These are phyloP conservation scores for Operophtera brumata DNA, from an alignment of 2,888 invertebrate species.

Conservation along the genomic window DNA sequence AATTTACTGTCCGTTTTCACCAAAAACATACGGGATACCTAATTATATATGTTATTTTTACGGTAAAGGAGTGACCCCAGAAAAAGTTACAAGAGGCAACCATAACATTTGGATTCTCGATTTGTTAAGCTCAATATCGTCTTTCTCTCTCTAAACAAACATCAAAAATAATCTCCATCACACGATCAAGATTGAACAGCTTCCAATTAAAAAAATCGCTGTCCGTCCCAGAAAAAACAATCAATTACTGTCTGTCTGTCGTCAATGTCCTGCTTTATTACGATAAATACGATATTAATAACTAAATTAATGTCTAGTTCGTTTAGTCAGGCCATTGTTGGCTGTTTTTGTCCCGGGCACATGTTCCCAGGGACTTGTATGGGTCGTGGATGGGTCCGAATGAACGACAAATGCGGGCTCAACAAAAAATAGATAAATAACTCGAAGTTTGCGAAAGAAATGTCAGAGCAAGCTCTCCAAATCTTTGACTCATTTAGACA, in stretches of 20 bases:
- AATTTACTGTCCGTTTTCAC: no score
- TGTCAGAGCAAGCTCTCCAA: no score
- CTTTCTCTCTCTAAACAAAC: no score
- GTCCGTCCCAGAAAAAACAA: constrained; percentile 25
- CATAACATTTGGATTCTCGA: no score
- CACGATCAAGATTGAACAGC: constrained; percentile 13
- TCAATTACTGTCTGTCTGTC: constrained; percentile 46
- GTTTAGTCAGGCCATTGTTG: constrained; percentile 14
- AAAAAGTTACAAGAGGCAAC: no score
- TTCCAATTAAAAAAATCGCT: constrained; percentile 14
- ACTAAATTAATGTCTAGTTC: not conserved
- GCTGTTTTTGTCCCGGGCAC: constrained; percentile 55
- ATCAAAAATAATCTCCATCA: constrained; percentile 4
- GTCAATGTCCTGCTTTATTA: constrained; percentile 31
- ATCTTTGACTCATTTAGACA: no score
- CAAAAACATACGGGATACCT: no score
- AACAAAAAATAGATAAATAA: constrained; percentile 9
- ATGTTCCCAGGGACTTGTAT: constrained; percentile 58
- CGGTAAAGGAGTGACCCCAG: no score
- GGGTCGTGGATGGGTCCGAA: constrained; percentile 39
- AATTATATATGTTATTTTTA: no score
- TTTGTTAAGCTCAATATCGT: no score
- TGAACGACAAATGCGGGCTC: constrained; percentile 61
- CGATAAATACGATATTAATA: constrained; percentile 23
- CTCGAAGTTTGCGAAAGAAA: no score